A percentile compares a stretch with the other conserved stretches of the same genome.
Conservation (phyloP, 30 jellyfish, hydroid and myxozoan genomes). For the Catostylus mosaicus region DNA sequence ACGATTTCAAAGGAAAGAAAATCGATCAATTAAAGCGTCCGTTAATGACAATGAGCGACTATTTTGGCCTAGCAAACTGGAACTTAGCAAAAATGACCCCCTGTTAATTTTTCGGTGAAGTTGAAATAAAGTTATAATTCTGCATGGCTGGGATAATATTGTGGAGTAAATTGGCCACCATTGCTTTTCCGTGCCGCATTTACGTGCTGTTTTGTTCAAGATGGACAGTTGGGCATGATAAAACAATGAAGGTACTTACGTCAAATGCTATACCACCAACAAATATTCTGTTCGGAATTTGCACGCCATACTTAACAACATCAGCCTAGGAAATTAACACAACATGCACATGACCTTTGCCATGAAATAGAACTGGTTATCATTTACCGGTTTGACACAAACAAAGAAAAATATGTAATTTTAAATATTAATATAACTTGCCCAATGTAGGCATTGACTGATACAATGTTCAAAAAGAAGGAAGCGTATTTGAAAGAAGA, state of each 20-base stretch:
- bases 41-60: neutral
- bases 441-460: neutral
- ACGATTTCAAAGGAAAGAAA: neutral
- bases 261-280: conserved; percentile 99
- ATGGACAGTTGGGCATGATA: conserved; percentile 36
- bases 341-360: conserved; percentile 23
- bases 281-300: conserved; percentile 96
- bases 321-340: conserved; percentile 84
- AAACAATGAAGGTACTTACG: conserved; percentile 72
- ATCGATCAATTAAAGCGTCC: neutral
- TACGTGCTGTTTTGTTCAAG: conserved; percentile 7
- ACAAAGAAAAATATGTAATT: conserved; percentile 1
- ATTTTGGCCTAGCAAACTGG: conserved; percentile 7
- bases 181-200: neutral
- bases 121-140: neutral
- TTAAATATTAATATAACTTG: neutral
- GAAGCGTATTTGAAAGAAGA: neutral
- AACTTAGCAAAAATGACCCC: neutral
- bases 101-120: neutral
- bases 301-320: conserved; percentile 98
- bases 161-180: too few species aligned
- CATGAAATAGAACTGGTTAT: conserved; percentile 28
- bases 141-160: too few species aligned
- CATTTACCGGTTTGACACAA: neutral
- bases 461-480: neutral